Evolutionary conservation across 2,888 invertebrate species (phyloP).

Genomic region (Ochropleura leucogaster): DNA sequence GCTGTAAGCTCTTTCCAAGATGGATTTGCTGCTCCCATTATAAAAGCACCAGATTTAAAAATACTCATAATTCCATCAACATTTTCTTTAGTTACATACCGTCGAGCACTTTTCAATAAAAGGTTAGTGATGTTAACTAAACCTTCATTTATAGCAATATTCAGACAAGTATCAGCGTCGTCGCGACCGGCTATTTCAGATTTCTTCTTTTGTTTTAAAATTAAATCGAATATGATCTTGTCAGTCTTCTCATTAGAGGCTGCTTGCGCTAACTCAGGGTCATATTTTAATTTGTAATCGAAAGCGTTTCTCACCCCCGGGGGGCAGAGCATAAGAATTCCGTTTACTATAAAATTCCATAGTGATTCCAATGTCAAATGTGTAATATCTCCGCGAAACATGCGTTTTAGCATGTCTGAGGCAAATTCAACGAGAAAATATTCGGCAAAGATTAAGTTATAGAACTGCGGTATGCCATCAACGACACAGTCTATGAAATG

Average conservation of each 20-base stretch:
- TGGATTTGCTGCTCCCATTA: conserved; percentile 45
- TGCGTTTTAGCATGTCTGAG: conserved; percentile 57
- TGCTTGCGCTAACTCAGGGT: conserved; percentile 60
- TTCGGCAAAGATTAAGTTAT: conserved; percentile 71
- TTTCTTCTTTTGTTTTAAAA: conserved; percentile 62
- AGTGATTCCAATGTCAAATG: conserved; percentile 51
- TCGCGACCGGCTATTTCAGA: conserved; percentile 13
- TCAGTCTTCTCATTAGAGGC: conserved; percentile 55
- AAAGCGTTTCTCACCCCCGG: conserved; percentile 68
- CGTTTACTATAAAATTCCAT: conserved; percentile 70
- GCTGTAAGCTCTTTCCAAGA: conserved; percentile 51
- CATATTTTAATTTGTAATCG: conserved; percentile 71
- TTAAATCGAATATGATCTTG: conserved; percentile 68
- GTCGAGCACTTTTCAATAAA: conserved; percentile 59
- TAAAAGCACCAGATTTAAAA: conserved; percentile 49
- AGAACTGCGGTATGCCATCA: conserved; percentile 69
- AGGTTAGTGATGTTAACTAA: conserved; percentile 64
- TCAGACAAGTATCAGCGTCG: conserved; percentile 49
- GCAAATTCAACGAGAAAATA: conserved; percentile 69
- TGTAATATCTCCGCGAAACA: neutral
- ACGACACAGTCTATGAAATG: conserved; percentile 66
- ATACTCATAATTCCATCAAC: conserved; percentile 56
- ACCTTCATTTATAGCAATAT: conserved; percentile 65
- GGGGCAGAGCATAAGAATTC: conserved; percentile 62
- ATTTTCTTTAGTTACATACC: conserved; percentile 54